These are phyloP conservation scores for Gastrophryne carolinensis DNA, from an alignment of 2,797 vertebrate genomes.

Conservation along the genomic window DNA sequence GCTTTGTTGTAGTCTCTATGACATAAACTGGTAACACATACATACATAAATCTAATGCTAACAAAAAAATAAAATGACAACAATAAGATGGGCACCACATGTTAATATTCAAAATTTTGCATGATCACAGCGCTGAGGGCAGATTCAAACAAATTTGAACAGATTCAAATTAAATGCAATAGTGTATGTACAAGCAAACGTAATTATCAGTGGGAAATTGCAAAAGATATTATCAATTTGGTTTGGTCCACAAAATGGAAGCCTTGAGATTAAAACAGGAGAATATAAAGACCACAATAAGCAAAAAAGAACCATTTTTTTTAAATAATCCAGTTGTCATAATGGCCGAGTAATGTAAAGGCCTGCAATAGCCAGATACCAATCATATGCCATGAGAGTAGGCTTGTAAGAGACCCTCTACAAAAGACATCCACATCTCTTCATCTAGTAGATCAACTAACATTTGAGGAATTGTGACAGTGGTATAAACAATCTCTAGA, in stretches of 20 bases:
- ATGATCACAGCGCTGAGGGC: slow-evolving; percentile 63
- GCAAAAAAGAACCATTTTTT: slow-evolving; percentile 50
- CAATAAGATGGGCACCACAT: slow-evolving; percentile 70
- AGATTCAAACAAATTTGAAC: no score
- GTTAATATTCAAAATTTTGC: slow-evolving; percentile 69
- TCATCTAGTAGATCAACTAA: slow-evolving; percentile 53
- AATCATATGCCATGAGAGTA: slow-evolving; percentile 51
- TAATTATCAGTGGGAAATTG: slow-evolving; percentile 63
- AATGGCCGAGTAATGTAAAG: slow-evolving; percentile 53
- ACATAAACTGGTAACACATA: slow-evolving; percentile 58
- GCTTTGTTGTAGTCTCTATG: slow-evolving; percentile 56
- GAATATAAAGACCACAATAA: slow-evolving; percentile 55
- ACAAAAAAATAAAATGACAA: slow-evolving; percentile 68
- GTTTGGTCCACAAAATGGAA: slow-evolving; percentile 62
- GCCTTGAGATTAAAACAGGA: slow-evolving; percentile 48
- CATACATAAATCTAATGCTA: slow-evolving; percentile 60
- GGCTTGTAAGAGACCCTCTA: slow-evolving; percentile 55
- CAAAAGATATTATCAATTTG: slow-evolving; percentile 61
- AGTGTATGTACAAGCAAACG: slow-evolving; percentile 62
- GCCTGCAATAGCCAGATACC: slow-evolving; percentile 28
- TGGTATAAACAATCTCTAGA: slow-evolving; percentile 57
- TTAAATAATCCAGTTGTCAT: slow-evolving; percentile 52
- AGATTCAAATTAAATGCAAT: slow-evolving; percentile 57
- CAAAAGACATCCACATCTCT: slow-evolving; percentile 48
- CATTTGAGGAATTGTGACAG: slow-evolving; percentile 58